These are phyloP conservation scores for Zosterops lateralis DNA, from an alignment of 2,113 vertebrate species.

Conservation along the genomic window DNA sequence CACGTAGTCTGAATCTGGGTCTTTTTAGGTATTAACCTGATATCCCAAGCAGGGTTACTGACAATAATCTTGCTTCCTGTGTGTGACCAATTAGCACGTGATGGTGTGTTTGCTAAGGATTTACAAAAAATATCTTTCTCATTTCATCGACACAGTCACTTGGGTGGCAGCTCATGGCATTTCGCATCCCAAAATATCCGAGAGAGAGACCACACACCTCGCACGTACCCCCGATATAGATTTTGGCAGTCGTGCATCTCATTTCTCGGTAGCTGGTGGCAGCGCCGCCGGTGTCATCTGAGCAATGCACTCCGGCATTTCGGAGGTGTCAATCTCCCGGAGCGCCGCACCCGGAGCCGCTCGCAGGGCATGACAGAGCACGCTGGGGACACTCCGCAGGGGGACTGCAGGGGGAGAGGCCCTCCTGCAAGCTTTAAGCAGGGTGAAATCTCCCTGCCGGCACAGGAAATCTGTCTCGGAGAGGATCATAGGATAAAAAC, in stretches of 20 bases:
- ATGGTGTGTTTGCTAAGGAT: background rate
- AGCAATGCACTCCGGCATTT: background rate
- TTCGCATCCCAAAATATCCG: background rate
- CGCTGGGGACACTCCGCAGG: background rate
- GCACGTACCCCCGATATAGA: fast-evolving
- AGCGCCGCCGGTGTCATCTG: background rate
- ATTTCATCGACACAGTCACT: background rate
- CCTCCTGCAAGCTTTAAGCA: background rate
- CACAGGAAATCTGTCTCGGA: background rate
- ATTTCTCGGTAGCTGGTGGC: background rate
- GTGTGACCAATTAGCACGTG: background rate
- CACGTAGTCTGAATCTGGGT: background rate
- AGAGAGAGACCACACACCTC: conserved; percentile 34
- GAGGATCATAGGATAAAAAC: background rate
- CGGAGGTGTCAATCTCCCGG: background rate
- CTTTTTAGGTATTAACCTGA: background rate
- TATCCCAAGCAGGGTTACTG: background rate
- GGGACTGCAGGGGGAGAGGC: background rate
- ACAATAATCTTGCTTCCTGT: background rate
- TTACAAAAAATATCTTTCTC: background rate
- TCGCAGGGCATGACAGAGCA: background rate
- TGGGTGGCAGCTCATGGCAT: background rate
- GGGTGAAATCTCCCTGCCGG: background rate
- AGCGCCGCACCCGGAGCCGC: background rate
- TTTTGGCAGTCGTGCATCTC: background rate